phyloP scores from a whole-genome alignment of 2,113 vertebrate species.

The Malaclemys terrapin region DNA sequence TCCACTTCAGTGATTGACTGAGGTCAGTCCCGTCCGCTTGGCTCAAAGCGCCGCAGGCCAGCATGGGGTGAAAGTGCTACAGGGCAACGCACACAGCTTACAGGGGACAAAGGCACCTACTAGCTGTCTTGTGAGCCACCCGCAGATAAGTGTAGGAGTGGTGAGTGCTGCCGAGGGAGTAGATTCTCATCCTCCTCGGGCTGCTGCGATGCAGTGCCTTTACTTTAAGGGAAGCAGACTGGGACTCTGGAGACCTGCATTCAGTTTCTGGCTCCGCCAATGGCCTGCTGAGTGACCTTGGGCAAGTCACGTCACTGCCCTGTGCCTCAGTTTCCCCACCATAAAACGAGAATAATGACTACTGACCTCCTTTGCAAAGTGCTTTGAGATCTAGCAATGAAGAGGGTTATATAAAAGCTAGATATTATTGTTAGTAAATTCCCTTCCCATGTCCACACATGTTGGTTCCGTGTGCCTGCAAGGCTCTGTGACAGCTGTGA shows the following conservation, averaged over 20 bases:
- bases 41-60: not conserved
- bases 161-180: not conserved
- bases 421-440: no score
- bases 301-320: not conserved
- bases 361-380: not conserved
- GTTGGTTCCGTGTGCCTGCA: no score
- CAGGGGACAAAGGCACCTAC: not conserved
- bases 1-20: not conserved
- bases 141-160: not conserved
- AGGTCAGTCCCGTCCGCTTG: not conserved
- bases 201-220: not conserved
- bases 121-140: not conserved
- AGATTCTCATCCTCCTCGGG: not conserved
- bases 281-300: not conserved
- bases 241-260: not conserved
- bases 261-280: not conserved
- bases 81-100: not conserved
- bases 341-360: not conserved
- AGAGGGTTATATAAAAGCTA: not conserved
- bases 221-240: not conserved
- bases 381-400: not conserved
- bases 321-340: not conserved
- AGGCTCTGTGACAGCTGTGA: no score
- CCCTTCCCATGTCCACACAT: no score
- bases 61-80: not conserved